Evolutionary conservation across 2,113 vertebrate species (phyloP), one percentile per base, ranked within the genome.

Genomic region (Condylura cristata): DNA sequence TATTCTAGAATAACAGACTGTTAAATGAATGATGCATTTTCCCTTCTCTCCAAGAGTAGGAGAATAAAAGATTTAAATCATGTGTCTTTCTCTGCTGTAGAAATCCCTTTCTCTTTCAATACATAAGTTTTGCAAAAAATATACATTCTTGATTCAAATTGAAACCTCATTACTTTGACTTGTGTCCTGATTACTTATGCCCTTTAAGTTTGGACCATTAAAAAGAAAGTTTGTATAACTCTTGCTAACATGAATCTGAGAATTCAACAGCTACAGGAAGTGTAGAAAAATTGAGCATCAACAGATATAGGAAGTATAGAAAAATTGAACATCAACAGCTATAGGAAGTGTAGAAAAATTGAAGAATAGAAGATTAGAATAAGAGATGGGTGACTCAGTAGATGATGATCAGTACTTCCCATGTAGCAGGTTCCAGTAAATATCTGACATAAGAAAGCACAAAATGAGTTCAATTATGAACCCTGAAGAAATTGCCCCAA

Each of bases 1-100:
- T 86, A 74, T 91, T 46, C 76, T 91, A 86, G 41, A 66, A 91
- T 89, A 76, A 86, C 11, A 86, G 76, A 87, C 72, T 86, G 37
- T 39, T 12, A 88, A 71, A 58, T 84, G 60, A 65, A 70, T 80
- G 37, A 74, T 89, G 2, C 0, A 79, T 13, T 89, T 74, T 71
- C 46, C 13, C 46, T 48, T 12, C 46, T 0, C 18, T 37, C 56
- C 5, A 1, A 91, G 46, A 14, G 28, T n/a, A 71, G 51, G 16
- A 83, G 51, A 32, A 46, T 65, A 94, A 48, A 17, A 84, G 11
- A 80, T 68, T 46, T 63, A 87, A 82, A 39, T 86, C 17, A 61
- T 88, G 75, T 44, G 39, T 58, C 16, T 80, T 13, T 86, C 13
- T 56, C 37, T 86, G 70, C 48, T 61, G 14, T 71, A 76, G 46